phyloP scores from a whole-genome alignment of 2,888 invertebrate genomes.

The Lycophotia porphyrea region DNA sequence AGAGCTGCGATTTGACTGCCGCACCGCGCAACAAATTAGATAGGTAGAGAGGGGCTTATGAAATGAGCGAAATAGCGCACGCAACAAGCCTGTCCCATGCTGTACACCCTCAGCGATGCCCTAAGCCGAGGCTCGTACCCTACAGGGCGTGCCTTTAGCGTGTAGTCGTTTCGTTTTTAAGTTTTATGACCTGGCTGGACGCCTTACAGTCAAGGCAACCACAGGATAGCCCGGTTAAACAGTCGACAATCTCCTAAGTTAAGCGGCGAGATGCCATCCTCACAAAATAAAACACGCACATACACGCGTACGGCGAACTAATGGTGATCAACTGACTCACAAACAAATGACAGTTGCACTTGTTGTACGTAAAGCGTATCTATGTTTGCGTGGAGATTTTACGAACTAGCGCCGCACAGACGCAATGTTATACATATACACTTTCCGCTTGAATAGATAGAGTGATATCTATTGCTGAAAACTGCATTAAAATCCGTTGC shows the following conservation, averaged over 20 bases:
- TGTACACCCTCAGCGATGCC: neutral
- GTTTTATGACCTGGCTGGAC: neutral
- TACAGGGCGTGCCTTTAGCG: neutral
- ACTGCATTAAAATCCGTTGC: too few relatives aligned
- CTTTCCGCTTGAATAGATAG: too few relatives aligned
- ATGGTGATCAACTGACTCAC: neutral
- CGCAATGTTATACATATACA: too few relatives aligned
- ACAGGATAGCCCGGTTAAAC: neutral
- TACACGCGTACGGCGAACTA: slow-evolving; percentile 1
- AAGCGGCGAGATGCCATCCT: neutral
- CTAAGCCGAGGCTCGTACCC: neutral
- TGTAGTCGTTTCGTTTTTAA: neutral
- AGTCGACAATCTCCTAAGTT: neutral
- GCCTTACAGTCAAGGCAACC: neutral
- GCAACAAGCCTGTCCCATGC: neutral
- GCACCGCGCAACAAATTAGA: slow-evolving; percentile 5
- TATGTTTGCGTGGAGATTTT: neutral
- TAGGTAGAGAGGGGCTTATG: neutral
- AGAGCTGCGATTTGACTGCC: slow-evolving; percentile 34
- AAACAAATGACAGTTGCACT: slow-evolving; percentile 3
- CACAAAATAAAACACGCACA: neutral
- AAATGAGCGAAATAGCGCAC: neutral
- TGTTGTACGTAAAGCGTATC: too few relatives aligned
- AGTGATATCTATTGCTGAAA: too few relatives aligned
- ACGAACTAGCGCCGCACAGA: too few relatives aligned